Percentiles rank a stretch among this genome's conserved stretches.
Conservation (phyloP, 2,888 invertebrate genomes). For the Rhaphigaster nebulosa region DNA sequence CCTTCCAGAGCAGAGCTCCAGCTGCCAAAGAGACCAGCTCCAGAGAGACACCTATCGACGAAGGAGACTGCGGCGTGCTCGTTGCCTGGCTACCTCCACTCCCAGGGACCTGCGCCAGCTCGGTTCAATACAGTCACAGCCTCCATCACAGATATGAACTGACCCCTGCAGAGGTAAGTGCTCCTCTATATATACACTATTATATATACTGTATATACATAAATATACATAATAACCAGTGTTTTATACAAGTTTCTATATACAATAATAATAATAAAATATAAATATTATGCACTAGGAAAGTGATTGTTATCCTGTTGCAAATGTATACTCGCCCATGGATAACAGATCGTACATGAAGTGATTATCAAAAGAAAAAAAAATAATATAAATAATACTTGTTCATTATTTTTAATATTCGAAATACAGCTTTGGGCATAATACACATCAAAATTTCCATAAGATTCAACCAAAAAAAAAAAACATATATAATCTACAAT, state of each 20-base stretch:
- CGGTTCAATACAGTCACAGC: constrained; percentile 49
- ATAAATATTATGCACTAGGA: not conserved
- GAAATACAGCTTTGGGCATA: too few relatives aligned
- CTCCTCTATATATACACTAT: not conserved
- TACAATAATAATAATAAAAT: not conserved
- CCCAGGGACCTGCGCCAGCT: constrained; percentile 43
- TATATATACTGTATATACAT: not conserved
- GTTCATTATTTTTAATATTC: not conserved
- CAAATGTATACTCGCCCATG: not conserved
- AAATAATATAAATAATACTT: not conserved
- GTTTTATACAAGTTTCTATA: not conserved
- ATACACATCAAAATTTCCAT: too few relatives aligned
- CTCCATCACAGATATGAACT: constrained; percentile 54
- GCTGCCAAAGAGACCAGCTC: not conserved
- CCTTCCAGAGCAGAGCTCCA: not conserved
- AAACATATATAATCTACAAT: too few relatives aligned
- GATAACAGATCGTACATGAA: not conserved
- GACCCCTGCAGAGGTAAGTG: constrained; percentile 38
- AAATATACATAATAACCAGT: not conserved
- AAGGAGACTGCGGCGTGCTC: constrained; percentile 43
- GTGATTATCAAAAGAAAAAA: not conserved
- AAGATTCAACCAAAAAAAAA: too few relatives aligned
- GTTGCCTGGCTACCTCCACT: not conserved
- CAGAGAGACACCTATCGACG: constrained; percentile 34
- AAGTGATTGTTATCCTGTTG: not conserved